Evolutionary conservation across 35 echinoderm and acorn worm species (phyloP), one percentile per base, ranked within the genome.

Genomic region (Chiridota heheva): DNA sequence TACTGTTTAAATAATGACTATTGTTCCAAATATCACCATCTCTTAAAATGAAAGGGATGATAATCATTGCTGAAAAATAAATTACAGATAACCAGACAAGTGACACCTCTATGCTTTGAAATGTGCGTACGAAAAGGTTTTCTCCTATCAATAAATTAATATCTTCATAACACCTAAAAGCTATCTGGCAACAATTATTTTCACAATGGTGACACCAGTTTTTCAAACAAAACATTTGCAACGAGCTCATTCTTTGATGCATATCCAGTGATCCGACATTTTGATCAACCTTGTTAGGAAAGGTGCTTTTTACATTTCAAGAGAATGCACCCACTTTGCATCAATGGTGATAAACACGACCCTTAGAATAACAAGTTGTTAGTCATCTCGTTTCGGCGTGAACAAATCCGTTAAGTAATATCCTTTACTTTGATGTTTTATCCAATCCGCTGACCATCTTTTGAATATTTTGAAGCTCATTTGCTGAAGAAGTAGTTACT

Each of bases 391-490:
- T 26, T 4, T 27, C 69, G 43, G 22, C 29, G 69, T 44, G 65
- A 49, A 44, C 16, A 55, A 26, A 82, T 38, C 17, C 25, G 30
- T 33, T 15, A 25, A 41, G 40, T 16, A 20, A 26, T 43, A 77
- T 12, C 43, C 42, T 41, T 87, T 62, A 93, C 83, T 88, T 93
- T 3, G 78, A 79, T 48, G 76, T 51, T 56, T 98, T 91, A 20
- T 98, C 95, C 27, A 98, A 76, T 56, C 89, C 84, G 58, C 89
- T 92, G 25, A 91, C 95, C 84, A 92, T 88, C 69, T 82, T 98
- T 60, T 91, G 95, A 73, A 98, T 98, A 80, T 58, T 98, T 69
- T 98, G 95, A 12, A 98, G 89, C 81, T 98, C 95, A 77, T 89
- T 98, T 8, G 89, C 81, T 76, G 95, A 80, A 20, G 90, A 77